phyloP scores from a whole-genome alignment of 2,888 invertebrate species.

The Flexamia atlantica region DNA sequence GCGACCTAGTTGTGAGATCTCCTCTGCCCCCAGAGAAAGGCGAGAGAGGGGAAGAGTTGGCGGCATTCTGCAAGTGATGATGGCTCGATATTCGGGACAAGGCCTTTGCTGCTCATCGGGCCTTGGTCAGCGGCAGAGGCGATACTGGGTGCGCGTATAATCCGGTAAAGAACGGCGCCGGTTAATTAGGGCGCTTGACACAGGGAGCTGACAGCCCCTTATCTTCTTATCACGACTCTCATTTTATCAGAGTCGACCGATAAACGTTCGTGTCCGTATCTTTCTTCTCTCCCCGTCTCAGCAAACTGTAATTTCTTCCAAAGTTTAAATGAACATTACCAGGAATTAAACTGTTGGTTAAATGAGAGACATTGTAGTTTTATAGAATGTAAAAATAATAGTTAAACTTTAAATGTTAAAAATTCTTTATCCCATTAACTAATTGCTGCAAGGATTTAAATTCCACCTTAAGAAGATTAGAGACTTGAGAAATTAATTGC shows the following conservation, averaged over 20 bases:
- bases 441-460: conserved; percentile 18
- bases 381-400: too few relatives aligned
- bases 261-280: neutral
- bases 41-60: neutral
- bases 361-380: too few relatives aligned
- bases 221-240: conserved; percentile 35
- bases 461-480: neutral
- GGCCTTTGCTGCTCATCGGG: neutral
- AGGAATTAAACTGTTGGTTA: too few relatives aligned
- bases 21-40: neutral
- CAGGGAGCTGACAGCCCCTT: conserved; percentile 20
- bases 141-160: neutral
- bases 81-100: conserved; percentile 10
- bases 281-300: neutral
- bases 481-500: neutral
- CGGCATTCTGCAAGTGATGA: neutral
- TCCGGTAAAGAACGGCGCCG: conserved; percentile 25
- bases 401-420: too few relatives aligned
- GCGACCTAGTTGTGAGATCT: neutral
- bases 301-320: too few relatives aligned
- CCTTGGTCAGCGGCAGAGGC: neutral
- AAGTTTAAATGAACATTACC: too few relatives aligned
- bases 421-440: conserved; percentile 9
- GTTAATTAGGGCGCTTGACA: conserved; percentile 26
- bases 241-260: neutral